A percentile compares a stretch with the other conserved stretches of the same genome.
These are phyloP conservation scores for Cyprinodon diabolis DNA, from an alignment of 2,797 vertebrate species.

Conservation along the genomic window DNA sequence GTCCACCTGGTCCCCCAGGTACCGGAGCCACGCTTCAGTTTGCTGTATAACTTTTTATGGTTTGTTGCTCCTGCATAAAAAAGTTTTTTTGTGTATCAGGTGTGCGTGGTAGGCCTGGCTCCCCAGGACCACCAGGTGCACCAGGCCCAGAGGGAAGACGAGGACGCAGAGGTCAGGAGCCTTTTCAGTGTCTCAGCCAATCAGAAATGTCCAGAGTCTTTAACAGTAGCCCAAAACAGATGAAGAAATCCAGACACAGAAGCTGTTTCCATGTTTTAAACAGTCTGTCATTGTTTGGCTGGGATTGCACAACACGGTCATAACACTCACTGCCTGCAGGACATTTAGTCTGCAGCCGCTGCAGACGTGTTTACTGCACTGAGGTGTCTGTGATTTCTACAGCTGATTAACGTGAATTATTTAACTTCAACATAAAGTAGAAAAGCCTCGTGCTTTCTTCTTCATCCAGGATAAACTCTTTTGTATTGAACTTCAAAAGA, in stretches of 20 bases:
- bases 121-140: constrained; percentile 82
- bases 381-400: constrained; percentile 10
- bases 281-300: constrained; percentile 37
- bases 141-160: constrained; percentile 82
- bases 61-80: not conserved
- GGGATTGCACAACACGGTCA: constrained; percentile 22
- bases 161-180: constrained; percentile 84
- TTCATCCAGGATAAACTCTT: not conserved
- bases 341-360: constrained; percentile 15
- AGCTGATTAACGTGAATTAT: not conserved
- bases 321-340: constrained; percentile 28
- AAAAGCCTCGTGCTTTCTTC: not conserved
- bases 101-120: constrained; percentile 72
- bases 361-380: constrained; percentile 7
- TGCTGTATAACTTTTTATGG: not conserved
- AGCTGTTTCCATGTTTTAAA: constrained; percentile 29
- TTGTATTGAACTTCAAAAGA: not conserved
- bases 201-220: not conserved
- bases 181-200: not conserved
- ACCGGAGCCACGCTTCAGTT: constrained; percentile 49
- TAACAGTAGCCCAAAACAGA: not conserved
- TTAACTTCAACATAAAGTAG: not conserved
- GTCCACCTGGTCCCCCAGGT: constrained; percentile 90
- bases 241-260: constrained; percentile 7
- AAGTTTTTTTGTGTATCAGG: constrained; percentile 40